Evolutionary conservation across 1,140 invertebrate genomes (phyloP).

Genomic region (Penaeus vannamei): DNA sequence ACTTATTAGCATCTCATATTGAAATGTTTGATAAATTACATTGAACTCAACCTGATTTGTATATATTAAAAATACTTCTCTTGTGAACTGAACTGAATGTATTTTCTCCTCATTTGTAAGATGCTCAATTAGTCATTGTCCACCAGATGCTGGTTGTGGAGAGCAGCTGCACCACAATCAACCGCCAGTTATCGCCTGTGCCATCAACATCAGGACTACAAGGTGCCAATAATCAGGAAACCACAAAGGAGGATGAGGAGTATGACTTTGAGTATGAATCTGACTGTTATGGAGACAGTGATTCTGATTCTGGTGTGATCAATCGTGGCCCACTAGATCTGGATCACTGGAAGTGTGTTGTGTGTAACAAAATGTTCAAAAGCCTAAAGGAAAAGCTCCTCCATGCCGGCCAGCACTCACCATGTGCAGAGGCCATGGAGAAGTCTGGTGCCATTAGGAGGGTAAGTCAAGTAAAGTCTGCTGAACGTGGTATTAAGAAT

Average conservation of each 20-base stretch:
- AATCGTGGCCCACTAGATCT: slow-evolving; percentile 59
- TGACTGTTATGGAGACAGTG: slow-evolving; percentile 67
- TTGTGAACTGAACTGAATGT: too few species aligned
- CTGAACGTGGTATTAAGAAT: slow-evolving; percentile 6
- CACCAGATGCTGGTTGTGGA: slow-evolving; percentile 26
- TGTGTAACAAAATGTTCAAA: slow-evolving; percentile 77
- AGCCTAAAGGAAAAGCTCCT: slow-evolving; percentile 76
- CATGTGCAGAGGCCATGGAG: slow-evolving; percentile 62
- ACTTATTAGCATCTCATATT: too few species aligned
- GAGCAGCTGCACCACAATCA: slow-evolving; percentile 25
- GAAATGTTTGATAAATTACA: too few species aligned
- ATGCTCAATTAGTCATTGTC: neutral
- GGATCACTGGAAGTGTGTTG: slow-evolving; percentile 67
- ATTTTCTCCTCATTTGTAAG: neutral
- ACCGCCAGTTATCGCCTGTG: slow-evolving; percentile 41
- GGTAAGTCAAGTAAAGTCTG: slow-evolving; percentile 32
- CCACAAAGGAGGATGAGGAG: slow-evolving; percentile 61
- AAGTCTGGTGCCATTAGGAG: slow-evolving; percentile 53
- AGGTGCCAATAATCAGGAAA: slow-evolving; percentile 6
- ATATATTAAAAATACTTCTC: too few species aligned
- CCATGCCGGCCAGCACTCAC: slow-evolving; percentile 67
- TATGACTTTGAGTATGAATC: slow-evolving; percentile 68
- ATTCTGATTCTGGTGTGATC: slow-evolving; percentile 50
- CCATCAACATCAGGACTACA: slow-evolving; percentile 56
- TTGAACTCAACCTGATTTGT: too few species aligned